Percentiles rank a stretch among this genome's conserved stretches.
These are phyloP conservation scores for Lepus americanus DNA, from an alignment of 2,113 vertebrate genomes.

Conservation along the genomic window DNA sequence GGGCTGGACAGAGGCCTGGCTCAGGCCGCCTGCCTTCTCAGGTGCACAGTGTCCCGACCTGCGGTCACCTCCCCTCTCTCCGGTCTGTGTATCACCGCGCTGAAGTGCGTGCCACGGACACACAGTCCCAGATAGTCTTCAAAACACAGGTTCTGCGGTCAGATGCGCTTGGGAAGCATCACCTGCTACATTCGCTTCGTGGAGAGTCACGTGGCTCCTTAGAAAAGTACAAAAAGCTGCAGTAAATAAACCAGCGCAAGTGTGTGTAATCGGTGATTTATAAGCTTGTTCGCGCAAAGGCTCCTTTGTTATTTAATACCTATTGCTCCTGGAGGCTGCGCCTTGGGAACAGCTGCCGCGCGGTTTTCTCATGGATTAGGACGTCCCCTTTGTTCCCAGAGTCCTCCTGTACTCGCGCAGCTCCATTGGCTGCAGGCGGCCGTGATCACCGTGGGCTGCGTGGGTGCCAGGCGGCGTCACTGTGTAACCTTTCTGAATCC, in stretches of 20 bases:
- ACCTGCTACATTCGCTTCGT: background rate
- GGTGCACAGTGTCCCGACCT: background rate
- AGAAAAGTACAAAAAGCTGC: background rate
- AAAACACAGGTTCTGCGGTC: background rate
- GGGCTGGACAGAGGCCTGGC: fast-evolving
- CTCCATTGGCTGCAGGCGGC: background rate
- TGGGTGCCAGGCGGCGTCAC: fast-evolving
- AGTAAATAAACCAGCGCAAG: background rate
- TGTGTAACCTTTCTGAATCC: background rate
- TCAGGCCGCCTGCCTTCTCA: fast-evolving
- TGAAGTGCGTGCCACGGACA: background rate
- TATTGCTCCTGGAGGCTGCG: background rate
- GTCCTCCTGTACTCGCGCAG: background rate
- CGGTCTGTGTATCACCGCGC: fast-evolving
- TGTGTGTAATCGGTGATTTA: slow-evolving; percentile 64
- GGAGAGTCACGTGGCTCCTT: slow-evolving; percentile 7
- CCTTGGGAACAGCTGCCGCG: slow-evolving; percentile 50
- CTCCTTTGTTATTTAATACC: slow-evolving; percentile 69
- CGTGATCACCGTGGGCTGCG: background rate
- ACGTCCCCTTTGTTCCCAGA: background rate
- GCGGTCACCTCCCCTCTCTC: background rate
- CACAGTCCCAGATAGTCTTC: fast-evolving
- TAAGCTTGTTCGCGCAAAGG: background rate
- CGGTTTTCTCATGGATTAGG: slow-evolving; percentile 66
- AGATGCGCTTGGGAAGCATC: background rate